Percentiles rank a stretch among this genome's conserved stretches.
Conservation (phyloP, 1,140 invertebrate genomes). For the Neodiprion virginianus region DNA sequence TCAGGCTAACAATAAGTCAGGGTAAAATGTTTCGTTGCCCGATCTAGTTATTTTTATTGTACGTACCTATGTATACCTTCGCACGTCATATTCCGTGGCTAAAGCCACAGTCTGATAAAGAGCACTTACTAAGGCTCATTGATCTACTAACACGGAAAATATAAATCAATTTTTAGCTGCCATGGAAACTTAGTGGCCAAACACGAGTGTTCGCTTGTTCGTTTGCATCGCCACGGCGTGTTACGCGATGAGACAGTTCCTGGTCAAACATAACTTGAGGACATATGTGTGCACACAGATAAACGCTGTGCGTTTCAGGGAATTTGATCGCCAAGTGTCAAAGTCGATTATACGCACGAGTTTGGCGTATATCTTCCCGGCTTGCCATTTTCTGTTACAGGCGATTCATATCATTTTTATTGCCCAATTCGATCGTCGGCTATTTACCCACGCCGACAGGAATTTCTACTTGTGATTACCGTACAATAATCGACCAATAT, state of each 20-base stretch:
- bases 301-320: neutral
- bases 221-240: neutral
- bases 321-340: too few species aligned
- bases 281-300: neutral
- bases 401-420: too few species aligned
- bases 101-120: neutral
- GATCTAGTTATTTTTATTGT: neutral
- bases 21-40: neutral
- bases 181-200: conserved; percentile 51
- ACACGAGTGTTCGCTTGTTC: conserved; percentile 32
- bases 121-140: neutral
- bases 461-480: too few species aligned
- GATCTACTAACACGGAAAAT: conserved; percentile 33
- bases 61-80: too few species aligned
- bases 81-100: neutral
- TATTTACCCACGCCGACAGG: too few species aligned
- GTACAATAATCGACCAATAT: too few species aligned
- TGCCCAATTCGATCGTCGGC: too few species aligned
- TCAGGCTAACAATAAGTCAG: too few species aligned
- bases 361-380: too few species aligned
- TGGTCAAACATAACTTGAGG: neutral
- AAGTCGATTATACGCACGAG: too few species aligned
- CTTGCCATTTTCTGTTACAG: too few species aligned
- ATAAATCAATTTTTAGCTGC: conserved; percentile 55
- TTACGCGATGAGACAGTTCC: neutral